phyloP scores from a whole-genome alignment of 2,113 vertebrate species.

The Nibea coibor region DNA sequence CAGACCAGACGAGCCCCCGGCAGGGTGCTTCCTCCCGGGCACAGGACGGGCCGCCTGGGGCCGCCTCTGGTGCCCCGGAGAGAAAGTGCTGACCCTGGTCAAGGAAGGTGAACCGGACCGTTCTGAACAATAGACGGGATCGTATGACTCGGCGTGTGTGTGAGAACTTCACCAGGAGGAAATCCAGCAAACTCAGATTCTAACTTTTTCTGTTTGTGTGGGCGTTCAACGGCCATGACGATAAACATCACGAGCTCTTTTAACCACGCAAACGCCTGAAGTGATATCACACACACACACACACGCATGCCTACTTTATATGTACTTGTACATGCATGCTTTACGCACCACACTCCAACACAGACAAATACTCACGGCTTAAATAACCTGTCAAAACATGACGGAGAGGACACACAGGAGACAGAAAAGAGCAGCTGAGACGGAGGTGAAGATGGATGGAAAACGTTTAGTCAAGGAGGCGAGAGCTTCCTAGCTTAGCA shows the following conservation, averaged over 20 bases:
- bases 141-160: neutral
- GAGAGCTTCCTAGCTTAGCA: too few species aligned
- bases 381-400: constrained; percentile 60
- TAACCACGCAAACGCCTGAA: neutral
- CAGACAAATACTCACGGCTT: constrained; percentile 72
- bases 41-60: constrained; percentile 33
- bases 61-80: constrained; percentile 1
- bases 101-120: neutral
- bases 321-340: neutral
- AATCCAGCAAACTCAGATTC: neutral
- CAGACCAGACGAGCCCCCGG: constrained; percentile 49
- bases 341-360: constrained; percentile 31
- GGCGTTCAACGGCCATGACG: neutral
- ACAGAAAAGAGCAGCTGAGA: constrained; percentile 28
- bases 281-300: constrained; percentile 17
- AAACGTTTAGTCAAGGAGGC: too few species aligned
- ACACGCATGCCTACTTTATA: neutral
- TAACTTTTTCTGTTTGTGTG: constrained; percentile 3
- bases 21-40: constrained; percentile 52
- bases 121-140: neutral
- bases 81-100: neutral
- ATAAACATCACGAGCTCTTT: constrained; percentile 24
- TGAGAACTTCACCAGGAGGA: too few species aligned
- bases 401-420: constrained; percentile 26
- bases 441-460: neutral